phyloP scores from a whole-genome alignment of 2,113 vertebrate genomes.

The Upupa epops region DNA sequence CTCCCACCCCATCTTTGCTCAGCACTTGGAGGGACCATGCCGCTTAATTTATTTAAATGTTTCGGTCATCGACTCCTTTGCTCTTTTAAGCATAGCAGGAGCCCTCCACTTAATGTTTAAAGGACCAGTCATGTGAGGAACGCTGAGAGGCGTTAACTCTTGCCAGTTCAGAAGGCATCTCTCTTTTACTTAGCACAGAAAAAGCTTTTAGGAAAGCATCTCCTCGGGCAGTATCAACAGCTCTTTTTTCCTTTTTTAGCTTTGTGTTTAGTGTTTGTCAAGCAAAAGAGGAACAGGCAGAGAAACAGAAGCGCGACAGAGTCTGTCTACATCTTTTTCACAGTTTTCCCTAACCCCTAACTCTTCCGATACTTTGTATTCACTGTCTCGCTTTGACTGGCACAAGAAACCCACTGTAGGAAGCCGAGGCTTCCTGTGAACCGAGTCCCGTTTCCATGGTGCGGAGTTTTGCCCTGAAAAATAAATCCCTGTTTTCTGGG shows the following conservation, averaged over 20 bases:
- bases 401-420: conserved; percentile 67
- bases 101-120: background rate
- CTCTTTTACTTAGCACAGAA: background rate
- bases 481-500: conserved; percentile 16
- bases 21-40: background rate
- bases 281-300: background rate
- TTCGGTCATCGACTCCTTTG: background rate
- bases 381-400: conserved; percentile 57
- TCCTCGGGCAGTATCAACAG: background rate
- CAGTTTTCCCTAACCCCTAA: conserved; percentile 26
- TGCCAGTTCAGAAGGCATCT: background rate
- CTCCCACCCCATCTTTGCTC: background rate
- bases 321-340: background rate
- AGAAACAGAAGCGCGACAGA: background rate
- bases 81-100: background rate
- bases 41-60: background rate
- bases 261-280: background rate
- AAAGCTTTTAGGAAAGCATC: background rate
- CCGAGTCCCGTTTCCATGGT: conserved; percentile 66
- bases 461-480: conserved; percentile 34
- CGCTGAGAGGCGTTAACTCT: background rate
- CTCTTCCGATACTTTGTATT: conserved; percentile 61
- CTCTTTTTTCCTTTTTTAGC: fast-evolving
- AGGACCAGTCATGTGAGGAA: background rate
- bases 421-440: conserved; percentile 35